Base-by-base conservation (phyloP, 2,888 invertebrate genomes). In the Crossocerus cetratus region DNA sequence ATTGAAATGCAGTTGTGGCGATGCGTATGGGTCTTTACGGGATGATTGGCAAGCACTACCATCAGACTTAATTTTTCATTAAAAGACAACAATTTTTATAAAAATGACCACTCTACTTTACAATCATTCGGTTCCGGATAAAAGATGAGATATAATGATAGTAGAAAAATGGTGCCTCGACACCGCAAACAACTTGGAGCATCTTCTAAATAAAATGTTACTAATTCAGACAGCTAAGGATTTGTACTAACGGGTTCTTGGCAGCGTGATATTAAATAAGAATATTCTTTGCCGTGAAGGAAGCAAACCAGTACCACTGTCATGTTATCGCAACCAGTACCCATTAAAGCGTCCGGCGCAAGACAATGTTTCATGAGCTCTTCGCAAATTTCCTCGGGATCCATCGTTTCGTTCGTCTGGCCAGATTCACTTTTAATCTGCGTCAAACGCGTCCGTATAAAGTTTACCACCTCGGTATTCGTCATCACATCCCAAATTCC, bases 401-500 rank as follows among this genome's bases (percentile, higher is more conserved):
- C 96, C 92, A 96, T 94, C 2, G 96, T 94, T 75, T 93, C 93
- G 8, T 95, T 94, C 42, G 84, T 76, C 32, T 86, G 81, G 0
- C 82, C 80, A 3, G 77, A 70, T 1, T 69, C 78, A 14, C 76
- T 55, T 18, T 79, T 80, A 2, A 81, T 56, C 4, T 84, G 83
- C 1, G 85, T 84, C 67, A 99, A 93, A 53, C 97, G 94, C 69
- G 94, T 93, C 61, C 98, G 94, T 71, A 99, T 95, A 91, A 98
- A 99, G 65, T 96, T 94, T 55, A 98, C 93, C 58, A 98, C 99
- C 91, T 99, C 98, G 92, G 97, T 95, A 90, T 97, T 99, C 60
- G 95, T 96, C 92, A 99, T 93, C 22, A 99, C 99, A 90, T 99
- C 99, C 99, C 99, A 99, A 82, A 99, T 99, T 23, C 99, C 99